Percentiles rank a stretch among this genome's conserved stretches.
Conservation (phyloP, 1,140 invertebrate genomes). For the Drosophila triauraria region DNA sequence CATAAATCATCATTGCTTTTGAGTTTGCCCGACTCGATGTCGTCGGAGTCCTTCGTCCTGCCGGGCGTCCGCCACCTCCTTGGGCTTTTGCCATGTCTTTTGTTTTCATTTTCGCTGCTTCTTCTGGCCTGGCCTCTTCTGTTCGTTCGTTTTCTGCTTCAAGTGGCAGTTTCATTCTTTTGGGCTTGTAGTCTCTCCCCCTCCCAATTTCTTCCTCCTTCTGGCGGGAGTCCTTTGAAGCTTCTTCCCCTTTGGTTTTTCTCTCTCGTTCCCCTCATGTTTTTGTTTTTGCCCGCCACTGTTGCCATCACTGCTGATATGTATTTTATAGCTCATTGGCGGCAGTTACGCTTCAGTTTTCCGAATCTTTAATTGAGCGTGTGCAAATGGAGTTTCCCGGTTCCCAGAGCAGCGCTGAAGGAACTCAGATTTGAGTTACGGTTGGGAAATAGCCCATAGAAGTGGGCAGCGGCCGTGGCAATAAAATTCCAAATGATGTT, state of each 20-base stretch:
- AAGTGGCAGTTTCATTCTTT: slow-evolving; percentile 79
- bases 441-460: slow-evolving; percentile 1
- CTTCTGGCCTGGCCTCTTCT: slow-evolving; percentile 20
- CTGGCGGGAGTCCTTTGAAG: slow-evolving; percentile 51
- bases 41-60: slow-evolving; percentile 54
- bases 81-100: slow-evolving; percentile 55
- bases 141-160: slow-evolving; percentile 61
- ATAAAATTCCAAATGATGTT: slow-evolving; percentile 20
- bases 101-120: slow-evolving; percentile 48
- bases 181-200: slow-evolving; percentile 18
- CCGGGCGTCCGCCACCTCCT: slow-evolving; percentile 16
- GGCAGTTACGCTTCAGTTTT: slow-evolving; percentile 38
- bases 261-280: background rate
- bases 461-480: slow-evolving; percentile 17
- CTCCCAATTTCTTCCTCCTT: background rate
- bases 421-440: slow-evolving; percentile 22
- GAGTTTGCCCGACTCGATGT: slow-evolving; percentile 56
- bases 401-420: background rate
- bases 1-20: slow-evolving; percentile 83
- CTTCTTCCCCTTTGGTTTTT: slow-evolving; percentile 9
- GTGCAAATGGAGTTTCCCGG: slow-evolving; percentile 39
- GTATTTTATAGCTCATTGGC: slow-evolving; percentile 58
- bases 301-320: slow-evolving; percentile 32
- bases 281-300: slow-evolving; percentile 28
- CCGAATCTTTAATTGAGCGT: slow-evolving; percentile 42